Base-by-base conservation (phyloP, 2,888 invertebrate species). In the Himalopsyche anomala region DNA sequence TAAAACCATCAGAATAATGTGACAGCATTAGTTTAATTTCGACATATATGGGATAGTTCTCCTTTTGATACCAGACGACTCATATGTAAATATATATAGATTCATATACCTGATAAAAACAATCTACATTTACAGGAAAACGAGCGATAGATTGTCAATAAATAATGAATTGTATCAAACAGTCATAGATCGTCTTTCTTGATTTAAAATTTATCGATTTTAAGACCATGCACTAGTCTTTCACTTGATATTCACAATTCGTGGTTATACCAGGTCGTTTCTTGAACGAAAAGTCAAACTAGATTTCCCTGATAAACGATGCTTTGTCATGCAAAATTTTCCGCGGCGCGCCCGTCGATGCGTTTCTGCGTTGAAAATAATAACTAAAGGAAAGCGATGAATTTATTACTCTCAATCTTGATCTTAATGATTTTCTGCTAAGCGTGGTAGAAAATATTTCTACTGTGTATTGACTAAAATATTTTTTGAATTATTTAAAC, bases 241-340 rank as follows among this genome's bases (percentile, higher is more conserved):
- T 74, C 15, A 38, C 38, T 38, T 38, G 74, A 74, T 74, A 38
- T 74, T 15, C 74, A 74, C 38, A 74, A 74, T 74, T 38, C 38
- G 36, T 38, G 74, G 74, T 36, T 74, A 74, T 74, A 74, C 62
- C 62, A 62, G 19, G 74, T 74, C 28, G 38, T 74, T 74, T 74
- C 38, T 38, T 12, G 36, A 74, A 74, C 74, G 12, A 38, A 74
- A 74, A 38, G 38, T 74, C 38, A 74, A 74, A 74, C 38, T 74
- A 74, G 74, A 74, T 74, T 74, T 38, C 74, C 74, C 4, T 74
- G 74, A 74, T 74, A 74, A 74, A 74, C 74, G 74, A 38, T 12
- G 15, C 74, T 74, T 74, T 74, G 74, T 74, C 74, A 74, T 74
- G 74, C 74, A 74, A 74, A 74, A 74, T 74, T 74, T 74, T 74